phyloP scores from a whole-genome alignment of 1,140 invertebrate genomes.

The Coptotermes formosanus region DNA sequence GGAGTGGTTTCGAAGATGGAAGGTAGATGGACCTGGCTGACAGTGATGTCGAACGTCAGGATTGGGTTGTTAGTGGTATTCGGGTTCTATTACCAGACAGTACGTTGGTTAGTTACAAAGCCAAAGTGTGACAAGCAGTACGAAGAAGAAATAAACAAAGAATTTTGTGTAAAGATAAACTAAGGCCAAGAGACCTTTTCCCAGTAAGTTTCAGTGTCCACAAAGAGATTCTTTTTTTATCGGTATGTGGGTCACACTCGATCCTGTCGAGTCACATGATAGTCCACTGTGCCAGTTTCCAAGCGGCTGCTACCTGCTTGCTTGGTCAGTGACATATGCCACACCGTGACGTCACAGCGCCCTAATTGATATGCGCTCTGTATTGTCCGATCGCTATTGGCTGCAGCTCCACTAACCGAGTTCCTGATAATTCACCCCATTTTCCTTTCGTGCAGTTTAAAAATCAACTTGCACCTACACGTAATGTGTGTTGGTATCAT shows the following conservation, averaged over 20 bases:
- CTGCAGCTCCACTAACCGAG: background rate
- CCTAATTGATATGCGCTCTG: background rate
- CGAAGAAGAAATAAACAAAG: too few relatives aligned
- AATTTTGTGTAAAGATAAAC: too few relatives aligned
- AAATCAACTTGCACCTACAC: too few relatives aligned
- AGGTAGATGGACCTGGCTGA: too few relatives aligned
- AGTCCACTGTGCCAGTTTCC: background rate
- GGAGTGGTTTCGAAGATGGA: too few relatives aligned
- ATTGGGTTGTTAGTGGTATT: too few relatives aligned
- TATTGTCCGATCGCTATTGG: background rate
- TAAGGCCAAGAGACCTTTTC: background rate
- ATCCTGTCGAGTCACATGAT: background rate
- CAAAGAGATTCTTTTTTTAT: too few relatives aligned
- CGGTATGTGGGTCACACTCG: background rate
- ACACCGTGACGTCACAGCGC: background rate
- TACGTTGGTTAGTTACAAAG: too few relatives aligned
- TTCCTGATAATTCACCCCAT: background rate
- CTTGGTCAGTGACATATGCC: constrained; percentile 14
- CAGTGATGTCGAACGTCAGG: too few relatives aligned
- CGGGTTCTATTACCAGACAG: too few relatives aligned
- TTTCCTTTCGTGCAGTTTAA: background rate
- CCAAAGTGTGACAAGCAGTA: too few relatives aligned
- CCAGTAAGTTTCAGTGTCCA: background rate
- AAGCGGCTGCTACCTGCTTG: background rate
- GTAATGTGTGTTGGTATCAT: too few relatives aligned